Evolutionary conservation across 2,888 invertebrate genomes (phyloP), one percentile per base, ranked within the genome.

Genomic region (Phymatocera aterrima): DNA sequence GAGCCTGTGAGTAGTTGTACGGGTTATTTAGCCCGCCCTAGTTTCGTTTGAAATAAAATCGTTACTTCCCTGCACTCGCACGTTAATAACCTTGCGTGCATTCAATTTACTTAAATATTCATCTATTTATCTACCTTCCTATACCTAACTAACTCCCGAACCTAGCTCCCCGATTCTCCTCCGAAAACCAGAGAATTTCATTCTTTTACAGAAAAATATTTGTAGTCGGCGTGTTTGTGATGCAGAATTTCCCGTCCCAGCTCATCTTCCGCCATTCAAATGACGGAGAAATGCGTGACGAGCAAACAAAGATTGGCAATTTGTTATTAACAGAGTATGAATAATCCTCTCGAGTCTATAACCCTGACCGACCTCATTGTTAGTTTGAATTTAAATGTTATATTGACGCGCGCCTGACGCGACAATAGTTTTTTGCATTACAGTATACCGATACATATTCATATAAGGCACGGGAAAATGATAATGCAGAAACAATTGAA

Each of bases 391-490:
- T n/a, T n/a, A n/a, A 37, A 57, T 68, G 18, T 15, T 40, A n/a
- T n/a, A 72, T 34, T 61, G 51, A 74, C 70, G 65, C 48, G 77
- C 68, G 57, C 57, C 34, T 61, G 74, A 31, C 64, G 64, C 37
- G 37, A 37, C 34, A 10, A 18, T 51, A 15, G 0, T n/a, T 51
- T 18, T 51, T 51, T 51, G 12, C n/a, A 51, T n/a, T n/a, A n/a
- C n/a, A n/a, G n/a, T n/a, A n/a, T n/a, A n/a, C n/a, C n/a, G n/a
- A n/a, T n/a, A n/a, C n/a, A n/a, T n/a, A n/a, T n/a, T n/a, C n/a
- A n/a, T n/a, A n/a, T n/a, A n/a, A 48, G 21, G 46, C 15, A 48
- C 72, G 37, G 1, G 31, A 61, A 10, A 70, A 37, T 12, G 18
- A 18, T 10, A 68, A 74, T 1, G 28, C 31, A 46, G 40, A 43